A percentile compares a stretch with the other conserved stretches of the same genome.
These are phyloP conservation scores for Prorops nasuta DNA, from an alignment of 1,140 invertebrate species.

Conservation along the genomic window DNA sequence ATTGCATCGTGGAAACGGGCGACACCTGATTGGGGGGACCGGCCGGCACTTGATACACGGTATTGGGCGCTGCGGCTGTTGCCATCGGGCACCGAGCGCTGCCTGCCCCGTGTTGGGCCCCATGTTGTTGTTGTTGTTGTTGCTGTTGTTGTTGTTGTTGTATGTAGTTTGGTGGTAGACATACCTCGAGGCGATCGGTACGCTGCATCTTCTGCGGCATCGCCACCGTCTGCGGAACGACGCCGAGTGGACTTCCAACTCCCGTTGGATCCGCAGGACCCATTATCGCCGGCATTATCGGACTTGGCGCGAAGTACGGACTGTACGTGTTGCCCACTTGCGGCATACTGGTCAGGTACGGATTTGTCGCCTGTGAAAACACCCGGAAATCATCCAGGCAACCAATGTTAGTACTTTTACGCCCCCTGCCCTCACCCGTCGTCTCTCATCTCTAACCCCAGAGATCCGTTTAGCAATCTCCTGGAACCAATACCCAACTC, in stretches of 20 bases:
- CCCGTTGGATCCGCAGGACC: conserved; percentile 76
- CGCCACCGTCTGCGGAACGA: conserved; percentile 81
- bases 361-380: conserved; percentile 76
- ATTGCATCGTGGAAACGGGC: conserved; percentile 55
- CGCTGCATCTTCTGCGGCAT: conserved; percentile 89
- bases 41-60: conserved; percentile 51
- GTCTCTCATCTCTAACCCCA: background rate
- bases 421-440: background rate
- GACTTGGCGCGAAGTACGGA: conserved; percentile 83
- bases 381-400: conserved; percentile 44
- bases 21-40: conserved; percentile 55
- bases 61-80: conserved; percentile 39
- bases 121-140: conserved; percentile 35
- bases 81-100: conserved; percentile 46
- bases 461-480: conserved; percentile 5
- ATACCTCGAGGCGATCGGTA: conserved; percentile 94
- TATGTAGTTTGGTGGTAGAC: conserved; percentile 60
- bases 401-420: conserved; percentile 20
- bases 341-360: conserved; percentile 85
- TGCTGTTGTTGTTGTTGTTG: conserved; percentile 39
- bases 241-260: conserved; percentile 68
- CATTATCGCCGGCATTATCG: conserved; percentile 80
- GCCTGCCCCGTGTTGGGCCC: conserved; percentile 43
- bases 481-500: too few relatives aligned
- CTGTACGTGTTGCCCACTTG: conserved; percentile 80